Conservation (phyloP, 2,797 vertebrate genomes). For the Lagocephalus sceleratus region DNA sequence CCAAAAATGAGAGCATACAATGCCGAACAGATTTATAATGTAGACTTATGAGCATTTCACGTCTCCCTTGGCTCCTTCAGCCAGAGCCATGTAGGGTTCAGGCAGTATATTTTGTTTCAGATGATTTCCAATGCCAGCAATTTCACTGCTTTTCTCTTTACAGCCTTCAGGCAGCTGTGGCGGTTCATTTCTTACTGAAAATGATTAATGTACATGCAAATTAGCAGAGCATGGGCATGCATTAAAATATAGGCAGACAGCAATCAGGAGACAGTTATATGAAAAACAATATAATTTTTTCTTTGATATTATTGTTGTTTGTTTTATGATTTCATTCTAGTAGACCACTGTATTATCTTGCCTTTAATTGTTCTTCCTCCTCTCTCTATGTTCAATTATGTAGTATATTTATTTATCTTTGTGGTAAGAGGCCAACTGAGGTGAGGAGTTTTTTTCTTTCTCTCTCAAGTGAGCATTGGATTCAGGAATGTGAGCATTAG, state of each 20-base stretch:
- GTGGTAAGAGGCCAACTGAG: conserved; percentile 51
- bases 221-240: conserved; percentile 66
- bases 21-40: conserved; percentile 70
- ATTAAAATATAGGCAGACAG: conserved; percentile 67
- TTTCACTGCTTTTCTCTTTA: background rate
- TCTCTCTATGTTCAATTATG: conserved; percentile 22
- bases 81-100: conserved; percentile 62
- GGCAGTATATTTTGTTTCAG: conserved; percentile 64
- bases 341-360: conserved; percentile 45
- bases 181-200: conserved; percentile 70
- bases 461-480: conserved; percentile 39
- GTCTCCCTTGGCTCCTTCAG: conserved; percentile 56
- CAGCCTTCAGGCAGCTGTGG: conserved; percentile 63
- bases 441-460: conserved; percentile 44
- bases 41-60: conserved; percentile 70
- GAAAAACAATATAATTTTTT: conserved; percentile 65
- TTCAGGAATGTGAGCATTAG: conserved; percentile 55
- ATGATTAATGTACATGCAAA: conserved; percentile 77
- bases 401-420: conserved; percentile 58
- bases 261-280: conserved; percentile 66
- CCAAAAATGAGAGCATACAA: conserved; percentile 67
- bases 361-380: conserved; percentile 35
- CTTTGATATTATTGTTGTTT: conserved; percentile 58
- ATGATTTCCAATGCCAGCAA: conserved; percentile 62
- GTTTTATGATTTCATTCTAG: conserved; percentile 52